Evolutionary conservation across 1,140 invertebrate genomes (phyloP).

Genomic region (Drosophila pectinifera): DNA sequence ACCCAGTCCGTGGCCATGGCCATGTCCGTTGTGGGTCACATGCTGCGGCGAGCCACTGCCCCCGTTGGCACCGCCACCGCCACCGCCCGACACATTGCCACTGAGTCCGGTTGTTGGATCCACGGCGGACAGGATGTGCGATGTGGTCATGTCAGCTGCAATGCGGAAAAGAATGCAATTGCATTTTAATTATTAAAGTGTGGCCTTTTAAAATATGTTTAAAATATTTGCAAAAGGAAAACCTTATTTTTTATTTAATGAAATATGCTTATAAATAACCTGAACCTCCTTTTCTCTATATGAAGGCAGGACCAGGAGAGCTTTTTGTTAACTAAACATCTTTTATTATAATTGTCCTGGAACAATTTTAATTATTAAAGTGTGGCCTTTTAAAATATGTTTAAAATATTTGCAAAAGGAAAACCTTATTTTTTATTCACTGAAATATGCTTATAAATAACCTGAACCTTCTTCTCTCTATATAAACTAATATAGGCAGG

Average conservation of each 20-base stretch:
- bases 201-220: not conserved
- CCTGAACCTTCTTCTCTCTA: too few species aligned
- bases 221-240: too few species aligned
- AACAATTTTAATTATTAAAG: not conserved
- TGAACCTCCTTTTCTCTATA: too few species aligned
- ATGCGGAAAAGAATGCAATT: constrained; percentile 3
- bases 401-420: not conserved
- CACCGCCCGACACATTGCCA: constrained; percentile 65
- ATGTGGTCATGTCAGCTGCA: constrained; percentile 85
- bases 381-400: not conserved
- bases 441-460: too few species aligned
- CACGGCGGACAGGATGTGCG: constrained; percentile 89
- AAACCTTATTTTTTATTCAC: too few species aligned
- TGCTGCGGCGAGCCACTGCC: constrained; percentile 66
- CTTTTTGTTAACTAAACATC: too few species aligned
- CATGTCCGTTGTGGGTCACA: constrained; percentile 61
- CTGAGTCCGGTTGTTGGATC: constrained; percentile 86
- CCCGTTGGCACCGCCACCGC: constrained; percentile 40
- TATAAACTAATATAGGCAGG: too few species aligned
- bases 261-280: too few species aligned
- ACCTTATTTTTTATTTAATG: too few species aligned
- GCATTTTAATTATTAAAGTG: not conserved
- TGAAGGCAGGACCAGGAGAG: too few species aligned
- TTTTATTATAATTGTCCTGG: too few species aligned
- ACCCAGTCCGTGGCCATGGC: constrained; percentile 28